Evolutionary conservation across 2,113 vertebrate species (phyloP), one percentile per base, ranked within the genome.

Genomic region (Brachionichthys hirsutus): DNA sequence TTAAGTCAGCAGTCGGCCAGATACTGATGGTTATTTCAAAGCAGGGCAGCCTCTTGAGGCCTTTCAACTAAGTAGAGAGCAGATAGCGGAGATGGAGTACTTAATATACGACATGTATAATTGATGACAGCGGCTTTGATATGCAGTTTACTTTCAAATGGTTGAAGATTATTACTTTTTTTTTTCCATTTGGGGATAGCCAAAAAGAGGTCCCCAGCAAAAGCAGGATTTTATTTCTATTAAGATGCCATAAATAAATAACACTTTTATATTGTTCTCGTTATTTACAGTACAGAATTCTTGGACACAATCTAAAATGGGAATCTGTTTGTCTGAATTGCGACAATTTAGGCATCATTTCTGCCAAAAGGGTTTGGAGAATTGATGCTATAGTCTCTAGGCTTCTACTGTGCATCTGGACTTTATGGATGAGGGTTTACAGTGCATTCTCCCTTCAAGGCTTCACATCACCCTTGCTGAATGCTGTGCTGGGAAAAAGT

Each of bases 21-120:
- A 71, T 74, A 63, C 50, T 46, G 62, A 67, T 42, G 46, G 30
- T 59, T 80, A 62, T 70, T 82, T 70, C 78, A 8, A 73, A 60
- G 44, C 48, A 36, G 76, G 85, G 60, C 15, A 43, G n/a, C 34
- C 70, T 69, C 67, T 78, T 16, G 17, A 76, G 61, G 67, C 70
- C 59, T 86, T 87, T 81, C 78, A 89, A 84, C 85, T 82, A 60
- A 64, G 56, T 43, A 24, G 19, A 73, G 65, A 59, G 55, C 38
- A 53, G 18, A 77, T 47, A 67, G 58, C 34, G 70, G 69, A 72
- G 66, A 70, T 40, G 44, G 43, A 56, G 63, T 74, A 63, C 81
- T 88, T 81, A 83, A 80, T 73, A 83, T 73, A 88, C 52, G 61
- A 69, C 67, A 74, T 89, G 73, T 81, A 85, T 89, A 85, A 88